These are phyloP conservation scores for Rhinichthys osculus DNA, from an alignment of 2,797 vertebrate species.

Conservation along the genomic window DNA sequence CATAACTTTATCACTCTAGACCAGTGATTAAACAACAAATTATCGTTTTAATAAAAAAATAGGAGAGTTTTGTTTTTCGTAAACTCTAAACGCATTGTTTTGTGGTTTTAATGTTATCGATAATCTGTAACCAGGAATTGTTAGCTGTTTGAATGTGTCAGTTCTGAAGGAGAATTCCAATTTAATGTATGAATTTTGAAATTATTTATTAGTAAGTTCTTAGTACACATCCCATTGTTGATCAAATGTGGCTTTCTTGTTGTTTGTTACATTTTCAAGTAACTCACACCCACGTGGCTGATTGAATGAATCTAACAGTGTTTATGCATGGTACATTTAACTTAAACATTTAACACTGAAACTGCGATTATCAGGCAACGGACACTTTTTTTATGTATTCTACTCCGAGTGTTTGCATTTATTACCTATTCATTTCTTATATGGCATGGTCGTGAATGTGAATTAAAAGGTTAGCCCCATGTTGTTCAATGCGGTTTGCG, in stretches of 20 bases:
- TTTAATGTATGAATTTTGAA: background rate
- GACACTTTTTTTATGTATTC: no score
- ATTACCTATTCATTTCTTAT: background rate
- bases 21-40: background rate
- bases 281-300: slow-evolving; percentile 39
- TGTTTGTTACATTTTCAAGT: background rate
- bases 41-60: background rate
- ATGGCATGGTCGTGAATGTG: background rate
- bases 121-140: background rate
- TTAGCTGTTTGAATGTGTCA: background rate
- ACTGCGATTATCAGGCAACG: background rate
- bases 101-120: background rate
- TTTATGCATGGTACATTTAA: background rate
- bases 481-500: background rate
- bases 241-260: background rate
- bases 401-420: background rate
- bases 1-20: background rate
- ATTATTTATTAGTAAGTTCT: background rate
- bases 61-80: background rate
- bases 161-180: background rate
- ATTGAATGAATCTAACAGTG: background rate
- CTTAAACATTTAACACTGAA: background rate
- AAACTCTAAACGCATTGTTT: background rate
- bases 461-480: background rate
- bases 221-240: background rate